phyloP scores from a whole-genome alignment of 1,140 invertebrate species.

The Drosophila varians region DNA sequence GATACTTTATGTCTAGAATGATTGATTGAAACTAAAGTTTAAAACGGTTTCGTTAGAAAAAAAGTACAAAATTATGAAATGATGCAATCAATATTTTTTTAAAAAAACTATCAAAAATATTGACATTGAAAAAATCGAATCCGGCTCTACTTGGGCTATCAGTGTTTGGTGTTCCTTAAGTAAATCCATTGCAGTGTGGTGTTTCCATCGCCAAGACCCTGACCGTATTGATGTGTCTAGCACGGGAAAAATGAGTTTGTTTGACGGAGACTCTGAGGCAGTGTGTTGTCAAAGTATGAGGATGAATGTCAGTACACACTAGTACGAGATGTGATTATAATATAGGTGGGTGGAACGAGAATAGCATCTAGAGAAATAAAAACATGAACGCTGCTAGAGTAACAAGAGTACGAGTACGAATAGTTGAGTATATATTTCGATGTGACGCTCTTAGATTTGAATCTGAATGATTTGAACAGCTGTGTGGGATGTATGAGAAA shows the following conservation, averaged over 20 bases:
- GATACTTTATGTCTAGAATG: too few relatives aligned
- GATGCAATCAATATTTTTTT: too few relatives aligned
- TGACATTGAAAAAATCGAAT: too few relatives aligned
- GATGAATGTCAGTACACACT: conserved; percentile 64
- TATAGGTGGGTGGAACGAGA: conserved; percentile 37
- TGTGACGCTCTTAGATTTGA: conserved; percentile 42
- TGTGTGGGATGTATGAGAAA: conserved; percentile 34
- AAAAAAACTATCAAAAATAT: too few relatives aligned
- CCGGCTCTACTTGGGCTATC: too few relatives aligned
- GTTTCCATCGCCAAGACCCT: too few relatives aligned
- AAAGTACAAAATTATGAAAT: too few relatives aligned
- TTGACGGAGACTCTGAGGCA: conserved; percentile 49
- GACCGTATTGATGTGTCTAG: not conserved
- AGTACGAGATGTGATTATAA: conserved; percentile 45
- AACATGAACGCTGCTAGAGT: conserved; percentile 59
- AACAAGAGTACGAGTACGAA: conserved; percentile 53
- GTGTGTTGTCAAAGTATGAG: conserved; percentile 34
- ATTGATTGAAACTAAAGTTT: too few relatives aligned
- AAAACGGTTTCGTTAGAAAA: too few relatives aligned
- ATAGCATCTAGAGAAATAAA: conserved; percentile 65
- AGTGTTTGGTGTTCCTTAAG: too few relatives aligned
- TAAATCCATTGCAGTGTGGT: too few relatives aligned
- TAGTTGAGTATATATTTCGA: conserved; percentile 47
- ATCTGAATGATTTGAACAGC: conserved; percentile 38
- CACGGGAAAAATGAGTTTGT: not conserved